Evolutionary conservation across 37 sponge, comb jelly and placozoan genomes (phyloP), one percentile per base, ranked within the genome.

Genomic region (Axinella damicornis): DNA sequence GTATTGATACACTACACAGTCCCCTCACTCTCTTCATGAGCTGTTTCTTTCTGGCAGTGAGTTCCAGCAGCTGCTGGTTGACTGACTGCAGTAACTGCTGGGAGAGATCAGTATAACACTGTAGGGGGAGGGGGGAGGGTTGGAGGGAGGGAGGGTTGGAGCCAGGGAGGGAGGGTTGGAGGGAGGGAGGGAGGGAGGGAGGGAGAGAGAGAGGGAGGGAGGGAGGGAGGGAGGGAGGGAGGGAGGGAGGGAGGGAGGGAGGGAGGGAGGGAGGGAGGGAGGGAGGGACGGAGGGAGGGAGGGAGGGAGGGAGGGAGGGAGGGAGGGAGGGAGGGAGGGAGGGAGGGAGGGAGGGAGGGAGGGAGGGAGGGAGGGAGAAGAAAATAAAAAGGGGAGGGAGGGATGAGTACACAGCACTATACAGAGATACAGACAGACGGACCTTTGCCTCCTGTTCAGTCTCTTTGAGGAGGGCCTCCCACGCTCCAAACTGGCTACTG

Each of bases 401-500:
- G 9, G 6, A 12, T 46, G 9, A 12, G 9, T 4, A 12, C 46
- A 46, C 46, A 19, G 31, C 35, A 17, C 31, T 4, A 19, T 35
- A 18, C 31, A 1, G 25, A 22, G 67, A 9, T 66, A 66, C 67
- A 66, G 2, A 62, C 18, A 57, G 58, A 62, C 63, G 35, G 25
- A 73, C 84, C 76, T 78, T 83, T 1, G 90, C 79, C 52, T 89
- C 84, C n/a, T 60, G 39, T 12, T 89, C 90, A 27, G 67, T 73
- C 32, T 78, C 71, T 12, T 71, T 63, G 9, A 89, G 25, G 22
- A 89, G 33, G 12, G 65, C 63, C 39, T 89, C 84, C 90, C 90
- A 89, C 6, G 84, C 83, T 27, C 21, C 71, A 84, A 83, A 89
- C 35, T 73, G 70, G n/a, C 70, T 79, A 30, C 74, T 61, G 28